A percentile compares a stretch with the other conserved stretches of the same genome.
phyloP scores from a whole-genome alignment of 2,797 vertebrate genomes.

The Cirrhinus molitorella region DNA sequence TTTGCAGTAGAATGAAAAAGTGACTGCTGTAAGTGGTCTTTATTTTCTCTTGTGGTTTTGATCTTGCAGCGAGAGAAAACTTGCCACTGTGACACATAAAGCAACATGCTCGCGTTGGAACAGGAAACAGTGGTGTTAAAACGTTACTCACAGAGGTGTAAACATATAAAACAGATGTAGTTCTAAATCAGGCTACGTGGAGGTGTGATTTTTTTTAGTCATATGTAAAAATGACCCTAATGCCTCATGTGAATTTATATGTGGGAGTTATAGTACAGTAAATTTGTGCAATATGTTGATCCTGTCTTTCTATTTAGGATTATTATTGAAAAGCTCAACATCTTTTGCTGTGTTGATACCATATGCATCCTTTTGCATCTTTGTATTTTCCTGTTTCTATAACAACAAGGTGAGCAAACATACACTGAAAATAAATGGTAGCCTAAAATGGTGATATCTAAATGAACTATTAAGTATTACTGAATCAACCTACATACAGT shows the following conservation, averaged over 20 bases:
- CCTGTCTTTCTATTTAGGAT: not conserved
- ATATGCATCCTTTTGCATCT: not conserved
- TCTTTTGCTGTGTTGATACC: too few relatives aligned
- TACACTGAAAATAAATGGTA: not conserved
- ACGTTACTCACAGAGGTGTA: constrained; percentile 34
- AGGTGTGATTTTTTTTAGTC: constrained; percentile 41
- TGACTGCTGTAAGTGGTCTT: constrained; percentile 50
- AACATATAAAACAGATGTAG: not conserved
- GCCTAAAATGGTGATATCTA: not conserved
- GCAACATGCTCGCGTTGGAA: constrained; percentile 21
- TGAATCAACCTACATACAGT: not conserved
- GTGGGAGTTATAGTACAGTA: constrained; percentile 1
- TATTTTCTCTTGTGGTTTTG: constrained; percentile 54
- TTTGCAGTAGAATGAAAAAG: constrained; percentile 16
- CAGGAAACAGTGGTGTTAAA: constrained; percentile 62
- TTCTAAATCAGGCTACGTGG: not conserved
- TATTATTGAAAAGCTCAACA: not conserved
- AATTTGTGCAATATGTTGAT: not conserved
- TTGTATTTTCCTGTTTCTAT: not conserved
- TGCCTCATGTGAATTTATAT: not conserved
- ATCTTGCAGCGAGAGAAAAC: constrained; percentile 43
- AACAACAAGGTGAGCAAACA: not conserved
- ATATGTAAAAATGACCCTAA: constrained; percentile 16
- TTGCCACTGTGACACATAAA: constrained; percentile 44
- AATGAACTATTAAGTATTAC: not conserved